phyloP scores from a whole-genome alignment of 2,113 vertebrate species.

The Megaceryle maxima region DNA sequence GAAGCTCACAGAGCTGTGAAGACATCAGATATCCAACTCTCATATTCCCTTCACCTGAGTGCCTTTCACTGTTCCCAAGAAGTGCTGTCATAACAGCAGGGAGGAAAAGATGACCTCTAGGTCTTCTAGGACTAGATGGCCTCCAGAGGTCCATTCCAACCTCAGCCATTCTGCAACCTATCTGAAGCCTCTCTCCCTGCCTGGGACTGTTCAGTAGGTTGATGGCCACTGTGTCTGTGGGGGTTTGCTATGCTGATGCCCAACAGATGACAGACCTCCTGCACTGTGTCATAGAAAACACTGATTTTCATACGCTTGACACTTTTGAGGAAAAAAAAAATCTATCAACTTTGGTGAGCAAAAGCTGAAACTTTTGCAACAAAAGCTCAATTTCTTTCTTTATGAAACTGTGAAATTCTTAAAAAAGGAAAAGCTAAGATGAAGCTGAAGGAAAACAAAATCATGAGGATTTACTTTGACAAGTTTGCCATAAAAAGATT shows the following conservation, averaged over 20 bases:
- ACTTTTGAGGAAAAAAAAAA: not conserved
- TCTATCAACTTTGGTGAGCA: not conserved
- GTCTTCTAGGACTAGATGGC: not conserved
- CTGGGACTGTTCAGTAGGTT: rapidly evolving
- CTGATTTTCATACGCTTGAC: not conserved
- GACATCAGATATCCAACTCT: not conserved
- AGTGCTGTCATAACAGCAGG: not conserved
- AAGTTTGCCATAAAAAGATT: not conserved
- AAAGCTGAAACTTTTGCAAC: not conserved
- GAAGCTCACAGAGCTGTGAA: not conserved
- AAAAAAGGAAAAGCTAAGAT: not conserved
- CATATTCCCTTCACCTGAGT: not conserved
- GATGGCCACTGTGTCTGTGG: rapidly evolving
- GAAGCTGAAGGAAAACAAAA: not conserved
- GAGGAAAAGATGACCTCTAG: not conserved
- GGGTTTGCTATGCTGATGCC: not conserved
- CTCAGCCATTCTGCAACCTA: not conserved
- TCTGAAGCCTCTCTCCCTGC: not conserved
- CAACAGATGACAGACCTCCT: not conserved
- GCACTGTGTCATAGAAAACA: not conserved
- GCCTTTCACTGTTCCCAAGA: rapidly evolving
- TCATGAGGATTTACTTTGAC: not conserved
- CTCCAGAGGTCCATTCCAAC: not conserved
- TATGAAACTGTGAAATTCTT: not conserved
- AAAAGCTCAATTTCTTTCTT: not conserved